Base-by-base conservation (phyloP, 2,888 invertebrate species). In the Monopis laevigella region DNA sequence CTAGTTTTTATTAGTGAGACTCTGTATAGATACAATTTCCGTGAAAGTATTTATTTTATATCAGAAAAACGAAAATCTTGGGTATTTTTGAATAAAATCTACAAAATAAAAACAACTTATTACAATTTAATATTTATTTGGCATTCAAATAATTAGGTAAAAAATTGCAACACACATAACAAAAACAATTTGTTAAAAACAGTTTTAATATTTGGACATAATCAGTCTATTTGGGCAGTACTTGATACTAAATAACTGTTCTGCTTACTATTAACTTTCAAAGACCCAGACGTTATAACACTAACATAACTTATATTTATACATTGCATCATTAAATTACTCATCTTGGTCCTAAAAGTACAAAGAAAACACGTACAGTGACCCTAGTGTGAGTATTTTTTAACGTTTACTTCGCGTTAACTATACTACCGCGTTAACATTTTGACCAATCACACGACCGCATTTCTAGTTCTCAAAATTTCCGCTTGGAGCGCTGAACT, bases 211-310 rank as follows among this genome's bases (percentile, higher is more conserved):
- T 78, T 80, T 75, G 78, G 77, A 73, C 67, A 70, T 55, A 60
- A 58, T 78, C 78, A 80, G 80, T 80, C 78, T 80, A 73, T 75
- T 62, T 56, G 62, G 75, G 77, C 72, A 75, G 72, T 69, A 53
- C 58, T 49, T 53, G 52, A 12, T 11, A 21, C 24, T 21, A 21
- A 21, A 21, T 21, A 21, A 21, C n/a, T n/a, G n/a, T n/a, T n/a
- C n/a, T n/a, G n/a, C n/a, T n/a, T n/a, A n/a, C n/a, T n/a, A n/a
- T n/a, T n/a, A n/a, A n/a, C n/a, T n/a, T n/a, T n/a, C n/a, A n/a
- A n/a, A n/a, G n/a, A n/a, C n/a, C n/a, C n/a, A n/a, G n/a, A n/a
- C n/a, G n/a, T n/a, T n/a, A n/a, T n/a, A n/a, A n/a, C n/a, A n/a
- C n/a, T n/a, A n/a, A n/a, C n/a, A n/a, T n/a, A n/a, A n/a, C n/a